Evolutionary conservation across 2,797 vertebrate species (phyloP), one percentile per base, ranked within the genome.

Genomic region (Danio jaintianensis): DNA sequence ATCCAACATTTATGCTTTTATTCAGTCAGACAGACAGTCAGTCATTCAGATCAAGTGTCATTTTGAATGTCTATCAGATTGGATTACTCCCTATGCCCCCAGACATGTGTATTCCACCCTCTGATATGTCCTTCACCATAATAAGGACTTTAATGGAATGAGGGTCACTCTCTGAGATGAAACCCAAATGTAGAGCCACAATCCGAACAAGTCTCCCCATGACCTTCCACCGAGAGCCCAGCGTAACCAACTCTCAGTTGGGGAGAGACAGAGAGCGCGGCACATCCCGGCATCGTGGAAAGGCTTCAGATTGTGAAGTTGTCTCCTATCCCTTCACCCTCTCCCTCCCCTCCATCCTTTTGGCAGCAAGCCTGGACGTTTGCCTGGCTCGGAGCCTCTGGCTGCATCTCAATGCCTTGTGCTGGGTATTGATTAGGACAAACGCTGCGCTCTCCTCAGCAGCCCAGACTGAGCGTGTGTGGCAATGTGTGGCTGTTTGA

Each of bases 371-470:
- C 86, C 75, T 9, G 86, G 87, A 85, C 85, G 74, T 83, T 62
- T 58, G 85, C 70, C 89, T 92, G 90, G 90, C 85, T 4, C 75
- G 61, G 78, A 86, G 90, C 89, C 88, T 86, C 82, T 82, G 82
- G 89, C 89, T 86, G 83, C 83, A 90, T 91, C 88, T 89, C 87
- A 87, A 83, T 86, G 88, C 86, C 78, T 86, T 84, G 84, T 90
- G 88, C 85, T 90, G 83, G 73, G 81, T 92, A 91, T 93, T 92
- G 92, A 93, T 92, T 89, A 88, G 85, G 83, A 87, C 87, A 86
- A 87, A 81, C 67, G 81, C 87, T 83, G 78, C 83, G 76, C 86
- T 85, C 75, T 87, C 88, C 84, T 88, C 70, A 77, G 87, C 85
- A 83, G 86, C 82, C 20, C 85, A 69, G 74, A 59, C 82, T 74